Conservation (phyloP, 1,140 invertebrate genomes). For the Temnothorax longispinosus region DNA sequence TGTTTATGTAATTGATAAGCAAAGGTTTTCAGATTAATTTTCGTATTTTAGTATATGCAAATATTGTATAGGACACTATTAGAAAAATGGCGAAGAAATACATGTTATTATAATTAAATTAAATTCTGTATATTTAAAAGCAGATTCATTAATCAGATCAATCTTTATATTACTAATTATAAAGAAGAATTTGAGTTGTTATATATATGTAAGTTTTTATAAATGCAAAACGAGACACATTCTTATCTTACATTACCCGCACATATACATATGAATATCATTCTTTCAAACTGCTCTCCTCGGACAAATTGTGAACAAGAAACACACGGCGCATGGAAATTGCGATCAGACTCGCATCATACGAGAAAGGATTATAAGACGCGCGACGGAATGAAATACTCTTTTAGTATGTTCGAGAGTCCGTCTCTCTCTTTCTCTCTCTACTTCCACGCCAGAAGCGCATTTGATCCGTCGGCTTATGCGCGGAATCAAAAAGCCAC, state of each 20-base stretch:
- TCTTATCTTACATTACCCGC: neutral
- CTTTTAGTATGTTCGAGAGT: neutral
- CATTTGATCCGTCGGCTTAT: conserved; percentile 56
- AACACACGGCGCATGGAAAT: neutral
- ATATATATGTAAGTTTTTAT: neutral
- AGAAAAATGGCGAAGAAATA: conserved; percentile 43
- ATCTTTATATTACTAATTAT: neutral
- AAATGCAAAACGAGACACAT: conserved; percentile 2
- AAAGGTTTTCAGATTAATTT: neutral
- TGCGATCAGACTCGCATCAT: conserved; percentile 20
- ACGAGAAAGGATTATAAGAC: conserved; percentile 35
- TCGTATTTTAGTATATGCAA: neutral
- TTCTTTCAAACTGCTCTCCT: neutral
- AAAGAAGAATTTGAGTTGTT: neutral
- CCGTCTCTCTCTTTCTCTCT: neutral
- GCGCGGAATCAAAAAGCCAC: conserved; percentile 68
- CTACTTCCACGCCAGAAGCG: conserved; percentile 49
- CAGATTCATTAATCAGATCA: neutral
- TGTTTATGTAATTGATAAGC: neutral
- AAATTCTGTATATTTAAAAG: neutral
- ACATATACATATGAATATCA: neutral
- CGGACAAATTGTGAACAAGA: neutral
- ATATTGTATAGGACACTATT: neutral
- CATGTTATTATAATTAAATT: neutral
- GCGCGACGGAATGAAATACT: neutral